Evolutionary conservation across 2,888 invertebrate species (phyloP).

Genomic region (Microctonus brassicae): DNA sequence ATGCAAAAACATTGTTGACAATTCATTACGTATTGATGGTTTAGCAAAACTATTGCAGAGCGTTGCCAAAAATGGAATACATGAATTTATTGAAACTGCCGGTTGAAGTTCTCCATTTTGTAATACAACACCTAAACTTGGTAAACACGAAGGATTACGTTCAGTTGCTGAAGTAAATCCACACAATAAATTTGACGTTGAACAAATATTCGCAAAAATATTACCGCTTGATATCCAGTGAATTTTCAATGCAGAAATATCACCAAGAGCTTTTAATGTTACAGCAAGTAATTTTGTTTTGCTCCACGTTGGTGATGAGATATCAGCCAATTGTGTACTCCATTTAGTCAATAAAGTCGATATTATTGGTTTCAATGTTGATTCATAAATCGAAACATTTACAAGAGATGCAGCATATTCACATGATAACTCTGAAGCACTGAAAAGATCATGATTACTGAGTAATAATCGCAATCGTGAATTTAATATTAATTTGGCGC

Average conservation of each 20-base stretch:
- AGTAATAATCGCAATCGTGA: slow-evolving; percentile 59
- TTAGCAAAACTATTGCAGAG: slow-evolving; percentile 50
- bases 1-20: slow-evolving; percentile 48
- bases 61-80: slow-evolving; percentile 69
- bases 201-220: slow-evolving; percentile 59
- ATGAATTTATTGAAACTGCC: slow-evolving; percentile 68
- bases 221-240: slow-evolving; percentile 51
- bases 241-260: slow-evolving; percentile 49
- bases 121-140: slow-evolving; percentile 69
- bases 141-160: slow-evolving; percentile 69
- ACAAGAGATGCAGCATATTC: slow-evolving; percentile 64
- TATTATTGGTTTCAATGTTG: slow-evolving; percentile 50
- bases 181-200: slow-evolving; percentile 71
- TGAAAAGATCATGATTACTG: slow-evolving; percentile 57
- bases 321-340: slow-evolving; percentile 57
- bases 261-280: slow-evolving; percentile 51
- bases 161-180: slow-evolving; percentile 63
- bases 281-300: slow-evolving; percentile 58
- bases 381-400: slow-evolving; percentile 52
- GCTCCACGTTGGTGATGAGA: slow-evolving; percentile 53
- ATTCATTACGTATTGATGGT: slow-evolving; percentile 42
- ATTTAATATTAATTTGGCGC: slow-evolving; percentile 53
- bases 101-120: slow-evolving; percentile 71
- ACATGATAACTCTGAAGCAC: slow-evolving; percentile 58
- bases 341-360: slow-evolving; percentile 59